Conservation (phyloP, 2,888 invertebrate genomes). For the Pseudeuparius sepicola region DNA sequence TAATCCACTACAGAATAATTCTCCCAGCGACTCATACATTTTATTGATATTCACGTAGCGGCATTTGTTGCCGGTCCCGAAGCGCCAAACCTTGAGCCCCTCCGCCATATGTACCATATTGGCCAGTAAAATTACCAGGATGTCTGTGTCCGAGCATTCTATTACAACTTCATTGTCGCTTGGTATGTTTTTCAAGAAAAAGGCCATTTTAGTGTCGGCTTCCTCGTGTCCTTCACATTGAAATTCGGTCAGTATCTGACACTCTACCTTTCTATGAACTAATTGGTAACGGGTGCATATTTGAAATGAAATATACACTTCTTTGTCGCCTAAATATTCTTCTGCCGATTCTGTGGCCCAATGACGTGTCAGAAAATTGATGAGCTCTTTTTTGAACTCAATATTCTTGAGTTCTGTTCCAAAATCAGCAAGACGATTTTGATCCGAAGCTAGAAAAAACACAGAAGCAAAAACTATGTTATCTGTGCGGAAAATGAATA, state of each 20-base stretch:
- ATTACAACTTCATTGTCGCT: slow-evolving; percentile 15
- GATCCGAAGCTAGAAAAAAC: slow-evolving; percentile 8
- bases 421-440: slow-evolving; percentile 11
- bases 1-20: slow-evolving; percentile 20
- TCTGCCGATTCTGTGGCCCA: slow-evolving; percentile 7
- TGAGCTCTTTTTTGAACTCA: slow-evolving; percentile 7
- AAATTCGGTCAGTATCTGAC: slow-evolving; percentile 5
- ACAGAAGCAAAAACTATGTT: slow-evolving; percentile 6
- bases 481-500: slow-evolving; percentile 4
- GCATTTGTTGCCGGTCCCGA: slow-evolving; percentile 21
- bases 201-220: slow-evolving; percentile 15
- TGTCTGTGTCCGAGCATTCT: slow-evolving; percentile 21
- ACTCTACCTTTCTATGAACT: slow-evolving; percentile 2
- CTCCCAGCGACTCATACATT: slow-evolving; percentile 23
- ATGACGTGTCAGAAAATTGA: slow-evolving; percentile 8
- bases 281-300: slow-evolving; percentile 10
- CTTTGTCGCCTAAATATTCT: slow-evolving; percentile 8
- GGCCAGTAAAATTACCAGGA: slow-evolving; percentile 18
- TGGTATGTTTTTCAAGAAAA: slow-evolving; percentile 10
- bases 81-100: slow-evolving; percentile 16
- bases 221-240: slow-evolving; percentile 16
- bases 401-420: slow-evolving; percentile 10
- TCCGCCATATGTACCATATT: slow-evolving; percentile 17
- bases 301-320: slow-evolving; percentile 9
- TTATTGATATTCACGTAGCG: slow-evolving; percentile 22